Evolutionary conservation across 2,113 vertebrate genomes (phyloP), one percentile per base, ranked within the genome.

Genomic region (Butastur rufipennis): DNA sequence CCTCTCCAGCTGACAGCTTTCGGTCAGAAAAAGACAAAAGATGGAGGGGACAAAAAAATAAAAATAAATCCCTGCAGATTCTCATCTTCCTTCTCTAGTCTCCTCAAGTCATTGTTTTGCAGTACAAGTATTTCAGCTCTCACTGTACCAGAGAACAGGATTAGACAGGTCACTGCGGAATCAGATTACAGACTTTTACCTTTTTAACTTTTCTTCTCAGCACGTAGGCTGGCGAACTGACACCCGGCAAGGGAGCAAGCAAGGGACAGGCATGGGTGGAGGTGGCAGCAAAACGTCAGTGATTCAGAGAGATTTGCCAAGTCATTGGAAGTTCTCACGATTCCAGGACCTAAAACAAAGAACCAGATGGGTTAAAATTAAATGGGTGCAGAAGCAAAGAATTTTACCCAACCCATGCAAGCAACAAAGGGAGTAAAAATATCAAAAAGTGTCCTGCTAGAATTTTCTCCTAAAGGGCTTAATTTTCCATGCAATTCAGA

Each of bases 161-260:
- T 96, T 94, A 97, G 93, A 98, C 98, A 98, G 97, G 98, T 97
- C 97, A 90, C 59, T 12, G 47, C 2, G 56, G 97, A 92, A 96
- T 98, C 98, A 36, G 92, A 93, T 98, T 98, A 98, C 98, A 96
- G 79, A 86, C 86, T 94, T 97, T 97, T 97, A 94, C 96, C 97
- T 94, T 97, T 97, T 83, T 84, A 91, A 92, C 96, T 97, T 93
- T 80, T 94, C 96, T 97, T 97, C 96, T 98, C 94, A 56, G 97
- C 97, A 98, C 93, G 93, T 97, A 97, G 96, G 92, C 92, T 96
- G 91, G 92, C 72, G 97, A 96, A 45, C 63, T 86, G 95, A 93
- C 88, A 97, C 93, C 74, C 48, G 43, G 90, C 65, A 56, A 81
- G 88, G 93, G 93, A 96, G 90, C 89, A 86, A 48, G 67, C 85